Evolutionary conservation across 2,113 vertebrate species (phyloP).

Genomic region (Catharus minimus): DNA sequence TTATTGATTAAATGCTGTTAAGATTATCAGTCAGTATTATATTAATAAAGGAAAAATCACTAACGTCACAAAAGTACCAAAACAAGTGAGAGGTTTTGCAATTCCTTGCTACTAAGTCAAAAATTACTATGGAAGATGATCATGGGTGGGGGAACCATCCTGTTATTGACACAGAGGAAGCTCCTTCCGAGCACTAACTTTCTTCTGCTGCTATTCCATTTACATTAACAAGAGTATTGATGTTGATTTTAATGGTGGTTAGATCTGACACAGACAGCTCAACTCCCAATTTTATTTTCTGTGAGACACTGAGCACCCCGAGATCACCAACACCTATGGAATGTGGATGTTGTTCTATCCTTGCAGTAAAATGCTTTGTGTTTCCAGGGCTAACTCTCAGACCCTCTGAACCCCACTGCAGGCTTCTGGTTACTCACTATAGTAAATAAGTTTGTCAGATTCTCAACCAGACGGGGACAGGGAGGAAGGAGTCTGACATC

Average conservation of each 20-base stretch:
- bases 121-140: background rate
- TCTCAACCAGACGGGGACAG: background rate
- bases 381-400: background rate
- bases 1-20: background rate
- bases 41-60: background rate
- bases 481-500: background rate
- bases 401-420: background rate
- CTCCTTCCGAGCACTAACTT: background rate
- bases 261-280: background rate
- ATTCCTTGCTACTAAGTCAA: background rate
- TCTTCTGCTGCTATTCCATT: background rate
- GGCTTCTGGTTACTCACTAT: background rate
- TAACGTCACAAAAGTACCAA: background rate
- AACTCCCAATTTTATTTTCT: background rate
- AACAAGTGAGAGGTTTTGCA: background rate
- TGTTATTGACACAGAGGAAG: background rate
- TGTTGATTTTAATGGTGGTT: background rate
- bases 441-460: background rate
- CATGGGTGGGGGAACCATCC: background rate
- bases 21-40: background rate
- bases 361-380: background rate
- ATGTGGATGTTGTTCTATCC: background rate
- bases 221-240: background rate
- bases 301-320: background rate
- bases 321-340: background rate